These are phyloP conservation scores for Calyptommatus sinebrachiatus DNA, from an alignment of 2,113 vertebrate species.

Conservation along the genomic window DNA sequence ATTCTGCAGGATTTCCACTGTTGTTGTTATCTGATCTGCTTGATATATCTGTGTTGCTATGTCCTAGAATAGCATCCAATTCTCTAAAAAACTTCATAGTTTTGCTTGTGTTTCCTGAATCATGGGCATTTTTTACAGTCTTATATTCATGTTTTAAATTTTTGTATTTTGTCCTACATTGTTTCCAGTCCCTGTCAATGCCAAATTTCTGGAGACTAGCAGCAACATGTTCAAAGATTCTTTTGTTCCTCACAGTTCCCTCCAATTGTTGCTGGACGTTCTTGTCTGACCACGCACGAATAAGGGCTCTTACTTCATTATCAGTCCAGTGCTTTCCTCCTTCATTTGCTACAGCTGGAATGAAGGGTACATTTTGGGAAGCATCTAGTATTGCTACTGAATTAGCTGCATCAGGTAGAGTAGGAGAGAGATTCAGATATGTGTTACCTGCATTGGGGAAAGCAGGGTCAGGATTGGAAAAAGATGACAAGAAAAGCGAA, in stretches of 20 bases:
- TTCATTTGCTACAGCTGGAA: constrained; percentile 76
- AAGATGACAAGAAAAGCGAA: constrained; percentile 36
- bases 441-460: constrained; percentile 46
- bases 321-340: constrained; percentile 89
- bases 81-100: constrained; percentile 89
- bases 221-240: constrained; percentile 90
- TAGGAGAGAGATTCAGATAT: constrained; percentile 51
- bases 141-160: constrained; percentile 92
- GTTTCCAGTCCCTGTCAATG: constrained; percentile 89
- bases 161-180: constrained; percentile 92
- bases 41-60: constrained; percentile 68
- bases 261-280: constrained; percentile 80
- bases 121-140: constrained; percentile 76
- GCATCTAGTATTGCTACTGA: constrained; percentile 50
- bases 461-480: constrained; percentile 26
- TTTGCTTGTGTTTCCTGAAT: constrained; percentile 70
- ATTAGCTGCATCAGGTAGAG: constrained; percentile 60
- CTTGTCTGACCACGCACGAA: constrained; percentile 83
- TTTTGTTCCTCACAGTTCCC: constrained; percentile 85
- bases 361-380: constrained; percentile 56
- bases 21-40: constrained; percentile 53
- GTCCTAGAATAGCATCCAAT: constrained; percentile 83
- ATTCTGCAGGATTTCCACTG: constrained; percentile 45
- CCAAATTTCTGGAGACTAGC: constrained; percentile 81
- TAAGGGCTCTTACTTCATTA: constrained; percentile 83